These are phyloP conservation scores for Phytoseiulus persimilis DNA, from an alignment of 2,888 invertebrate genomes.

Conservation along the genomic window DNA sequence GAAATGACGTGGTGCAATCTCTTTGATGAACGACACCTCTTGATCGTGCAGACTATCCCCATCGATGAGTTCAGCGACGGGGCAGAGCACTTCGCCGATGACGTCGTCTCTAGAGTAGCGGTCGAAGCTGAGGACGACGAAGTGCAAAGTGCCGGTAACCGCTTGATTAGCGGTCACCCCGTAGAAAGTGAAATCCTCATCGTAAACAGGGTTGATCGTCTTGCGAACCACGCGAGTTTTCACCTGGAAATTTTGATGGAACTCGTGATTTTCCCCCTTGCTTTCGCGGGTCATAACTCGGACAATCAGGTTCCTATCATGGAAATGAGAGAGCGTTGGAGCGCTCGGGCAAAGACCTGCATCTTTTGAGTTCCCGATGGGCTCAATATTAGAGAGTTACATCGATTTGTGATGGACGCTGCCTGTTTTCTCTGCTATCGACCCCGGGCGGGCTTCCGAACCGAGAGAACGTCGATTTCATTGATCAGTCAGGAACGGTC, in stretches of 20 bases:
- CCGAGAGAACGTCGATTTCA: too few species aligned
- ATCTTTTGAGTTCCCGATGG: too few species aligned
- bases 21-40: slow-evolving; percentile 68
- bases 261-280: too few species aligned
- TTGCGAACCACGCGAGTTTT: slow-evolving; percentile 92
- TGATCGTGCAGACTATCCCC: slow-evolving; percentile 49
- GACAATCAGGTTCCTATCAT: too few species aligned
- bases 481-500: too few species aligned
- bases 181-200: slow-evolving; percentile 98
- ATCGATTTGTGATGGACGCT: too few species aligned
- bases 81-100: slow-evolving; percentile 87
- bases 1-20: slow-evolving; percentile 82
- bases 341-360: too few species aligned
- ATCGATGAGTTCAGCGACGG: slow-evolving; percentile 45
- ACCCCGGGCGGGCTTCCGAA: too few species aligned
- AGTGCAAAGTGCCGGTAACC: slow-evolving; percentile 79
- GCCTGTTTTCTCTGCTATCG: too few species aligned
- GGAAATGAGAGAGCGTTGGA: too few species aligned
- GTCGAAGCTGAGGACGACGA: slow-evolving; percentile 80
- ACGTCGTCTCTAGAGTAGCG: slow-evolving; percentile 96
- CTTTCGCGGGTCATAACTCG: too few species aligned
- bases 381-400: too few species aligned
- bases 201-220: slow-evolving; percentile 90
- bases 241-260: slow-evolving; percentile 53
- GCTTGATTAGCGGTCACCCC: slow-evolving; percentile 79